Evolutionary conservation across 2,888 invertebrate species (phyloP).

Genomic region (Drosophila testacea): DNA sequence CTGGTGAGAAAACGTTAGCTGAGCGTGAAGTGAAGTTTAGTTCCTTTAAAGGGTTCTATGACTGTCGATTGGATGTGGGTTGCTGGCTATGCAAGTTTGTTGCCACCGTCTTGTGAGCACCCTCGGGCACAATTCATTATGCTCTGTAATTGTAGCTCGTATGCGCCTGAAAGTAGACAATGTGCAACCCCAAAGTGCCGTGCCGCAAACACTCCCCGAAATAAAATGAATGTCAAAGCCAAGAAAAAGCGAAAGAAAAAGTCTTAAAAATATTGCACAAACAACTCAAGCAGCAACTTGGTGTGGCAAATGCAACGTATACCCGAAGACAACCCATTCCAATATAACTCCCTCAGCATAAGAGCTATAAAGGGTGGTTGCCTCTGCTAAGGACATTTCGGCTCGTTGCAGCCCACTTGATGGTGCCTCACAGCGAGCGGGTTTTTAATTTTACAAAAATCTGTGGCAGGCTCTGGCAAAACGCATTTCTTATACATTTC

Average conservation of each 20-base stretch:
- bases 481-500: slow-evolving; percentile 61
- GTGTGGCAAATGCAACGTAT: slow-evolving; percentile 63
- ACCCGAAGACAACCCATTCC: slow-evolving; percentile 70
- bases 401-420: slow-evolving; percentile 65
- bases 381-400: slow-evolving; percentile 55
- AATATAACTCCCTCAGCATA: background rate
- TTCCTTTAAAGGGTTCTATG: slow-evolving; percentile 37
- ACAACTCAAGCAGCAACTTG: slow-evolving; percentile 59
- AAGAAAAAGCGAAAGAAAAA: slow-evolving; percentile 56
- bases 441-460: slow-evolving; percentile 60
- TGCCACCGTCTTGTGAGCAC: slow-evolving; percentile 41
- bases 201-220: slow-evolving; percentile 55
- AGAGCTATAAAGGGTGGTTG: slow-evolving; percentile 35
- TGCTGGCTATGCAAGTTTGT: slow-evolving; percentile 58
- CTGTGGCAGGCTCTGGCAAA: slow-evolving; percentile 42
- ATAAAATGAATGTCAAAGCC: slow-evolving; percentile 27
- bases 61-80: slow-evolving; percentile 19
- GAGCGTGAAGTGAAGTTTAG: slow-evolving; percentile 55
- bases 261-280: slow-evolving; percentile 68
- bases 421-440: slow-evolving; percentile 42
- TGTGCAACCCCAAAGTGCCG: slow-evolving; percentile 70
- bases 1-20: slow-evolving; percentile 56
- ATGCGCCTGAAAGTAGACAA: slow-evolving; percentile 56
- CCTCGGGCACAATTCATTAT: slow-evolving; percentile 70
- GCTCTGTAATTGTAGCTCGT: slow-evolving; percentile 50